phyloP scores from a whole-genome alignment of 2,113 vertebrate genomes.

The Mirounga angustirostris region DNA sequence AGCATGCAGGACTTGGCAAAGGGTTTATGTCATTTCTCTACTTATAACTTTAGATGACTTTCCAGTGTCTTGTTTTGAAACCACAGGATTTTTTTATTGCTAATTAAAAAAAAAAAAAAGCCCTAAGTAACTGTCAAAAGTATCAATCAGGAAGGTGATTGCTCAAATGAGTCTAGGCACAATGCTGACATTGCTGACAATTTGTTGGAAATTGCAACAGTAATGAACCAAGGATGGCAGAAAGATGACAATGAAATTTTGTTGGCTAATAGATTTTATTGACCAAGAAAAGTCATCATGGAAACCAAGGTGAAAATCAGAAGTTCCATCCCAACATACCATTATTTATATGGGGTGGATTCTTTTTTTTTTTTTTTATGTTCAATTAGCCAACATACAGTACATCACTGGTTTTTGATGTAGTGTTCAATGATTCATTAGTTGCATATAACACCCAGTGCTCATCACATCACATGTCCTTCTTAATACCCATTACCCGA shows the following conservation, averaged over 20 bases:
- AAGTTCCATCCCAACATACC: background rate
- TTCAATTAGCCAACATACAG: background rate
- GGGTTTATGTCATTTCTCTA: background rate
- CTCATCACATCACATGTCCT: background rate
- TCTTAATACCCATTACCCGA: background rate
- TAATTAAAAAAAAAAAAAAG: background rate
- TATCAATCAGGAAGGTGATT: background rate
- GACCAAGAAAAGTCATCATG: background rate
- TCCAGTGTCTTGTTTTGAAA: background rate
- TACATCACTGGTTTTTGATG: background rate
- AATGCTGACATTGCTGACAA: background rate
- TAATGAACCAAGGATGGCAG: background rate
- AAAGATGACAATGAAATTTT: background rate
- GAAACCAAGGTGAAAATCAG: background rate
- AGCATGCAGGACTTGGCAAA: background rate
- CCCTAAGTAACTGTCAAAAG: background rate
- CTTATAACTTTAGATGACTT: background rate
- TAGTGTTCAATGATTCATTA: background rate
- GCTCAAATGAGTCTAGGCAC: background rate
- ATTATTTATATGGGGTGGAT: background rate
- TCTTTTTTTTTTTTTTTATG: background rate
- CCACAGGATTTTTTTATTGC: background rate
- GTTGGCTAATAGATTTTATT: background rate
- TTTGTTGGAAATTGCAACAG: background rate
- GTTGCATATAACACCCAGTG: background rate